Evolutionary conservation across 1,140 invertebrate species (phyloP), one percentile per base, ranked within the genome.

Genomic region (Drosophila sproati): DNA sequence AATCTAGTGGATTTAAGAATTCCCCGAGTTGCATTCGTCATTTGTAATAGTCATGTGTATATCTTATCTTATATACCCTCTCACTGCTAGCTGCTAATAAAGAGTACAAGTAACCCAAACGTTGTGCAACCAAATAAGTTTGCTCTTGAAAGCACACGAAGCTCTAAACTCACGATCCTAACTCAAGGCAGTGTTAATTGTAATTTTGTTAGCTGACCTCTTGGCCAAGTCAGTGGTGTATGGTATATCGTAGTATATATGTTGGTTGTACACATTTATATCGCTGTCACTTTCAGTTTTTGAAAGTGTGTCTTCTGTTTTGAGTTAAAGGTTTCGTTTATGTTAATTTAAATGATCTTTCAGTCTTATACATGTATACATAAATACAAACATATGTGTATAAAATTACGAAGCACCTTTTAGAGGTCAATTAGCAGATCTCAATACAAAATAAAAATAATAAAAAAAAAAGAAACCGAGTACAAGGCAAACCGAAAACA

Each of bases 401-500:
- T 48, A 48, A 67, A 73, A 78, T 76, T 77, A 80, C 70, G 52
- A 57, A 64, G 55, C 77, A 77, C 73, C 61, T 67, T 80, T 89
- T 88, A 66, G 85, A 88, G 83, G 83, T 89, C 83, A 88, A 87
- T 87, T 87, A 88, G 77, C 70, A 66, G 82, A 67, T 78, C 74
- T 72, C 73, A 80, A 74, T 28, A 3, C 47, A 51, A 48, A 20
- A 61, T 20, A 20, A 20, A 20, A 20, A 20, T 20, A 20, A 20
- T 20, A 72, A 47, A 57, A 59, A 63, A 62, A 57, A 61, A 69
- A 50, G 64, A 69, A 73, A 50, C 71, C n/a, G 32, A 57, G 63
- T 52, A 73, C 64, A 75, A 75, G 67, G 73, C 29, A 62, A 62
- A 56, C 37, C 35, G 12, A 56, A 45, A 52, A 41, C 59, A 52